Conservation (phyloP, 2,888 invertebrate species). For the Scaptodrosophila latifasciaeformis region DNA sequence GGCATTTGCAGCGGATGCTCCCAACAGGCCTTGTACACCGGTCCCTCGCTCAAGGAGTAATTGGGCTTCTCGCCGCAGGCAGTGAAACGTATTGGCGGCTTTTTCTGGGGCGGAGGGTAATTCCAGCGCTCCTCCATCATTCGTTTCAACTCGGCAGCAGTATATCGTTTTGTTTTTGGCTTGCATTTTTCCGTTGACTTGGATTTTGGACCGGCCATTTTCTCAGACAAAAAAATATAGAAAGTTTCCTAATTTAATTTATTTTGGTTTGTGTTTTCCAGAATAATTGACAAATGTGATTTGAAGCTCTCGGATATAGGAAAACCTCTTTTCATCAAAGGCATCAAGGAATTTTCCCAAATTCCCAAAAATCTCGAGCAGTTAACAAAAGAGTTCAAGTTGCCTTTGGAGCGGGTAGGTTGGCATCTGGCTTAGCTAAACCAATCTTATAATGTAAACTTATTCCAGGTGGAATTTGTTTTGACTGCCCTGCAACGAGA, state of each 20-base stretch:
- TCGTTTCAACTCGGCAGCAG: conserved; percentile 29
- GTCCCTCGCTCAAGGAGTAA: conserved; percentile 10
- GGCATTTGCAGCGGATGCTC: conserved; percentile 20
- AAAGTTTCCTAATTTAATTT: not conserved
- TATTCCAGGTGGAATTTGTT: conserved; percentile 67
- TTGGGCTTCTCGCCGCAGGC: conserved; percentile 26
- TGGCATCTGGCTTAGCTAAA: not conserved
- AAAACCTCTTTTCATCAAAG: conserved; percentile 72
- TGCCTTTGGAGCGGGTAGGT: conserved; percentile 79
- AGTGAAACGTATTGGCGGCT: conserved; percentile 18
- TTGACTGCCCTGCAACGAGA: conserved; percentile 80
- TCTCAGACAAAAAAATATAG: not conserved
- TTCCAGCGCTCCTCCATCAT: conserved; percentile 33
- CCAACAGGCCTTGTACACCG: conserved; percentile 39
- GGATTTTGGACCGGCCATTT: conserved; percentile 20
- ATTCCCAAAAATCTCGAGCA: conserved; percentile 55
- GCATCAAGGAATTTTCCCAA: conserved; percentile 61
- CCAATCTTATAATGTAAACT: not conserved
- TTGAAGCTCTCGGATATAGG: conserved; percentile 74
- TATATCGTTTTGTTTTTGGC: conserved; percentile 13
- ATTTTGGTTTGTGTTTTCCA: too few species aligned
- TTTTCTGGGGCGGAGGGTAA: conserved; percentile 38
- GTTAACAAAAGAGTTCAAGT: conserved; percentile 77
- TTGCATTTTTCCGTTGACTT: not conserved
- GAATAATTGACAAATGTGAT: conserved; percentile 72